These are phyloP conservation scores for Manis pentadactyla DNA, from an alignment of 2,797 vertebrate species.

Conservation along the genomic window DNA sequence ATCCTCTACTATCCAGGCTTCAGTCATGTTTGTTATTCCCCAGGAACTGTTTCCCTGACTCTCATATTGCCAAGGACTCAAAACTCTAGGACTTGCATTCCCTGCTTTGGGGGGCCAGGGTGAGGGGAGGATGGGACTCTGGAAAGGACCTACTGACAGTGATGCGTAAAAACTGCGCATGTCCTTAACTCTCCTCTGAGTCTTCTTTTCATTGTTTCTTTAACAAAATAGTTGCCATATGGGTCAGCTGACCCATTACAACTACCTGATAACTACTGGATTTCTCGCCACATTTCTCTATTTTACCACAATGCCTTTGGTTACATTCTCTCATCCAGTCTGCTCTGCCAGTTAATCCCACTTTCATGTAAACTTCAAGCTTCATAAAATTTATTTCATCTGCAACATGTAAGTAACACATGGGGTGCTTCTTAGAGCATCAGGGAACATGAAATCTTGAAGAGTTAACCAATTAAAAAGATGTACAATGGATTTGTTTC, in stretches of 20 bases:
- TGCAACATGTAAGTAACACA: not conserved
- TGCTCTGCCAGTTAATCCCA: not conserved
- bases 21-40: not conserved
- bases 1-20: not conserved
- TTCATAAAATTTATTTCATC: not conserved
- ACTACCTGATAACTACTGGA: not conserved
- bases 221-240: not conserved
- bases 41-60: not conserved
- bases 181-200: not conserved
- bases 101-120: too few relatives aligned
- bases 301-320: slow-evolving; percentile 20
- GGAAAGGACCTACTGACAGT: not conserved
- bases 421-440: not conserved
- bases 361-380: slow-evolving; percentile 29
- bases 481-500: not conserved
- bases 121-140: too few relatives aligned
- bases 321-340: not conserved
- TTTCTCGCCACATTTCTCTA: not conserved
- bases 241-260: not conserved
- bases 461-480: not conserved
- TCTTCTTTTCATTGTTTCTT: not conserved
- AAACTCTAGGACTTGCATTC: not conserved
- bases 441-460: slow-evolving; percentile 37
- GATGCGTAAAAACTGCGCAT: not conserved
- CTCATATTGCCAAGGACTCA: not conserved